These are phyloP conservation scores for Sparus aurata DNA, from an alignment of 2,797 vertebrate genomes.

Conservation along the genomic window DNA sequence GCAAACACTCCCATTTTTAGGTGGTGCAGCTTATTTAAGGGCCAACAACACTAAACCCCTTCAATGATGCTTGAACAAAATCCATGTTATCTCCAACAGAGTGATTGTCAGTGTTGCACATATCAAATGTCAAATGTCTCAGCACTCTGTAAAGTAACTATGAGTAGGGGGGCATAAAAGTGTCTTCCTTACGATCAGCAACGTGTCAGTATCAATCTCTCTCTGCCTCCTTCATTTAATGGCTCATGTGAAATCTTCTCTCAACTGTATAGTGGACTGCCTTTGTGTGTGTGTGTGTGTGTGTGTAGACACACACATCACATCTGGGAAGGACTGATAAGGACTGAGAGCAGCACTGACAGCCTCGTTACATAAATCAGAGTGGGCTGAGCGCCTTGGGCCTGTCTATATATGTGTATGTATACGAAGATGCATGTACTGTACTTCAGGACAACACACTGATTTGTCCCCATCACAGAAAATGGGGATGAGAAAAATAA, in stretches of 20 bases:
- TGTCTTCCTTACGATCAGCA: conserved; percentile 9
- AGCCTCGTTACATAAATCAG: conserved; percentile 50
- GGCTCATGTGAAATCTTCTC: conserved; percentile 19
- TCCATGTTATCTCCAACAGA: conserved; percentile 3
- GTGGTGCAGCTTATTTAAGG: not conserved
- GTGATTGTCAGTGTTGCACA: conserved; percentile 18
- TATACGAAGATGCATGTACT: not conserved
- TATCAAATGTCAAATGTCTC: conserved; percentile 17
- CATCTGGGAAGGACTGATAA: conserved; percentile 61
- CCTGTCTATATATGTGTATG: not conserved
- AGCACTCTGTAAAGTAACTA: conserved; percentile 9
- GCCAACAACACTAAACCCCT: not conserved
- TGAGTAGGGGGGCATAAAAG: not conserved
- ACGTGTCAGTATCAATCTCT: conserved; percentile 4
- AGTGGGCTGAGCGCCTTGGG: conserved; percentile 2
- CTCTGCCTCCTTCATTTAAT: conserved; percentile 31
- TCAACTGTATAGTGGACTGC: conserved; percentile 10
- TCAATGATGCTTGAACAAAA: conserved; percentile 1
- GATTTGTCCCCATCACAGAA: not conserved
- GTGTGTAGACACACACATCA: conserved; percentile 4
- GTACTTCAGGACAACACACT: conserved; percentile 3
- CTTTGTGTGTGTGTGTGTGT: not conserved
- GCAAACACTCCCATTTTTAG: not conserved
- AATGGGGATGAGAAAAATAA: not conserved
- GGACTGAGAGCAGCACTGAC: conserved; percentile 24